These are phyloP conservation scores for Fissipunctia ypsillon DNA, from an alignment of 2,888 invertebrate genomes.

Conservation along the genomic window DNA sequence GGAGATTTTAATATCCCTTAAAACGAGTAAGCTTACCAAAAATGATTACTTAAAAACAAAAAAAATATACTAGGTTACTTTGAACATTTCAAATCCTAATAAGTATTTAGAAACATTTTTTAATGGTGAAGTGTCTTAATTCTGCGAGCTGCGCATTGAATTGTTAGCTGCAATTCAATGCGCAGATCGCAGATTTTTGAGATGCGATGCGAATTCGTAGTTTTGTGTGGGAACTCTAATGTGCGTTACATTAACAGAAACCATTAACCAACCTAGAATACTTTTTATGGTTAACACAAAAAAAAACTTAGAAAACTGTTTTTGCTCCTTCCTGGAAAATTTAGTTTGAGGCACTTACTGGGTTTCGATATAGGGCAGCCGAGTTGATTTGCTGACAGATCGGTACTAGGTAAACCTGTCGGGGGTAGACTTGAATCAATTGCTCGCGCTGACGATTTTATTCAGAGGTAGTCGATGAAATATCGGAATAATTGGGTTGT, in stretches of 20 bases:
- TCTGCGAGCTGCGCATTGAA: too few species aligned
- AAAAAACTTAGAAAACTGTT: background rate
- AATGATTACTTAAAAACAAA: too few species aligned
- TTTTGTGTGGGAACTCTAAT: too few species aligned
- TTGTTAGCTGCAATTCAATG: too few species aligned
- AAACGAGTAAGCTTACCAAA: background rate
- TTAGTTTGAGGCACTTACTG: background rate
- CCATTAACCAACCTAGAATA: too few species aligned
- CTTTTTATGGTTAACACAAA: too few species aligned
- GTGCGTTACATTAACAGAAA: background rate
- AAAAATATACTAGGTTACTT: too few species aligned
- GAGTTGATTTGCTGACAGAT: slow-evolving; percentile 67
- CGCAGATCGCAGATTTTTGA: too few species aligned
- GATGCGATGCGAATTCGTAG: too few species aligned
- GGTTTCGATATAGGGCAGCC: background rate
- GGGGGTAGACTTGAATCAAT: slow-evolving; percentile 35
- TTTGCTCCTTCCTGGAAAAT: background rate
- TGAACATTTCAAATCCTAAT: background rate
- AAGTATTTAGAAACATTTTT: background rate
- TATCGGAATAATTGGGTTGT: slow-evolving; percentile 10
- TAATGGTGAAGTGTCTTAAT: background rate
- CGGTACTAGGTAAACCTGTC: slow-evolving; percentile 52
- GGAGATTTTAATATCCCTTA: background rate
- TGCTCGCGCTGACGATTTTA: slow-evolving; percentile 33
- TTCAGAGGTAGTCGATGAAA: slow-evolving; percentile 20